phyloP scores from a whole-genome alignment of 2,113 vertebrate genomes.

The Brachionichthys hirsutus region DNA sequence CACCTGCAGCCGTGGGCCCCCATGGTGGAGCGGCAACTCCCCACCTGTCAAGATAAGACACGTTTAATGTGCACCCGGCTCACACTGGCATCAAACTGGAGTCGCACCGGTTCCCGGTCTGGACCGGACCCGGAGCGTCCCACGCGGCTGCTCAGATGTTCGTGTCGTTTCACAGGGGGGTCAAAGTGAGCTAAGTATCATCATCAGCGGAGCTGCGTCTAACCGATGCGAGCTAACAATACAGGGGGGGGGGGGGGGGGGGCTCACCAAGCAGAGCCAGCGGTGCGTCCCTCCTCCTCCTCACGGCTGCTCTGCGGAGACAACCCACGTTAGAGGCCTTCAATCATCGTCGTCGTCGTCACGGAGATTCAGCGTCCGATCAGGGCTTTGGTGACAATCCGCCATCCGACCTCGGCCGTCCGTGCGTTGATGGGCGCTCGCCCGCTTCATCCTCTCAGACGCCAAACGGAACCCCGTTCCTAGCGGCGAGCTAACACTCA shows the following conservation, averaged over 20 bases:
- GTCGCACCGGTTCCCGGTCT: too few relatives aligned
- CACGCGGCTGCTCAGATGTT: constrained; percentile 81
- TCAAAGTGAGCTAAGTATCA: constrained; percentile 85
- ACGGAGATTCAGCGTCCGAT: constrained; percentile 37
- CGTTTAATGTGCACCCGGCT: too few relatives aligned
- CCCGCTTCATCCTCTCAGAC: constrained; percentile 75
- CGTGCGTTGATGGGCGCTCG: constrained; percentile 47
- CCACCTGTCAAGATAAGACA: constrained; percentile 3
- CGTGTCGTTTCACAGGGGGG: constrained; percentile 67
- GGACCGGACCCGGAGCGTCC: too few relatives aligned
- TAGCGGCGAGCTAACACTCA: too few relatives aligned
- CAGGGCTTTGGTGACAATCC: constrained; percentile 76
- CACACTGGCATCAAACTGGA: too few relatives aligned
- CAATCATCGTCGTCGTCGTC: rapidly evolving
- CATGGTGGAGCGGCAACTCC: background rate
- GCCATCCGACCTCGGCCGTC: constrained; percentile 67
- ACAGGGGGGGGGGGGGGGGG: too few relatives aligned
- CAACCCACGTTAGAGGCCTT: rapidly evolving
- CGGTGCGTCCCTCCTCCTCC: rapidly evolving
- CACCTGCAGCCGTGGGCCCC: background rate
- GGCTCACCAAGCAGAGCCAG: constrained; percentile 1
- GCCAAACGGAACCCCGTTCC: too few relatives aligned
- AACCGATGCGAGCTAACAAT: too few relatives aligned
- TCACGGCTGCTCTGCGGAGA: background rate
- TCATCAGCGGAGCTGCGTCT: constrained; percentile 75